These are phyloP conservation scores for Emydoidea blandingii DNA, from an alignment of 2,797 vertebrate genomes.

Conservation along the genomic window DNA sequence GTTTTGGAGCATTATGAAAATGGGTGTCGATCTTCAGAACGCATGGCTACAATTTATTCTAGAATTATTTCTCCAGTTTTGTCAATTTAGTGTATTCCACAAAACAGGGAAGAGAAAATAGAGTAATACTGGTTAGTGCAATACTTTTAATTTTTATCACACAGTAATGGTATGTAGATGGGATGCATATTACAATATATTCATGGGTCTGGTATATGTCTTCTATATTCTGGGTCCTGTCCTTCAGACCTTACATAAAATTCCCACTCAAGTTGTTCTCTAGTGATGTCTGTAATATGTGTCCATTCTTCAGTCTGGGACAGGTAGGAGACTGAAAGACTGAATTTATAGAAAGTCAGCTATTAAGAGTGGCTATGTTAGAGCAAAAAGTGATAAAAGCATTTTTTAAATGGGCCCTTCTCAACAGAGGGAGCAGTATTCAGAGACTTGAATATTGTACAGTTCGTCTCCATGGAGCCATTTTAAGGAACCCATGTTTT, in stretches of 20 bases:
- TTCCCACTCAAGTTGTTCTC: rapidly evolving
- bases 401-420: neutral
- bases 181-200: neutral
- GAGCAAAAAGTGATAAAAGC: neutral
- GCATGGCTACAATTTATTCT: neutral
- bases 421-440: neutral
- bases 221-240: neutral
- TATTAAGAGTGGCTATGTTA: neutral
- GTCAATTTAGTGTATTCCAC: neutral
- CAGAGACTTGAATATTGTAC: too few relatives aligned
- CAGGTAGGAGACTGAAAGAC: neutral
- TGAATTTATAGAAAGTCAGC: neutral
- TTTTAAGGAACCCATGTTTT: neutral
- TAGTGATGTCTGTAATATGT: neutral
- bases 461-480: neutral
- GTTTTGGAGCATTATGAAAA: neutral
- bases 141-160: neutral
- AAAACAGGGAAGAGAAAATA: neutral
- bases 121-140: neutral
- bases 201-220: neutral
- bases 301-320: neutral
- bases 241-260: neutral
- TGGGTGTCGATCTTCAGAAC: neutral
- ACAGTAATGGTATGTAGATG: neutral
- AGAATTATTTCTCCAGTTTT: neutral